These are phyloP conservation scores for Zonitis immaculata DNA, from an alignment of 2,888 invertebrate genomes.

Conservation along the genomic window DNA sequence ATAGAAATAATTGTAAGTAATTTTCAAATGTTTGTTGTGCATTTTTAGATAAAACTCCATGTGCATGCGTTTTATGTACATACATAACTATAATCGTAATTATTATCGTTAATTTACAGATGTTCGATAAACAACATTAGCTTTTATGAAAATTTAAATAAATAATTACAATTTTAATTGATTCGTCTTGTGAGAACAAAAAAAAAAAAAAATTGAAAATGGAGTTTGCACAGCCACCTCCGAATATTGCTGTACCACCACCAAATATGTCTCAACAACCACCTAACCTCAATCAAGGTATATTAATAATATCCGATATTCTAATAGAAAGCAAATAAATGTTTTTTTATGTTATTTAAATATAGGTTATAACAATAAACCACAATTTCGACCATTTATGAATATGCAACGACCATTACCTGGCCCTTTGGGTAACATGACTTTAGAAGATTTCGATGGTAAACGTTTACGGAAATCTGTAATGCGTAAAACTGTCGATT, in stretches of 20 bases:
- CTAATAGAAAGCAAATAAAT: too few relatives aligned
- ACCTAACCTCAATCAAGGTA: slow-evolving; percentile 28
- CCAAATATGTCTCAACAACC: slow-evolving; percentile 34
- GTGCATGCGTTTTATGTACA: neutral
- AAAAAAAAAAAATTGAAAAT: slow-evolving; percentile 21
- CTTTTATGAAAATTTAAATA: too few relatives aligned
- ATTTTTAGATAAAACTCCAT: neutral
- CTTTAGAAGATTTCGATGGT: slow-evolving; percentile 90
- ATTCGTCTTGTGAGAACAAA: neutral
- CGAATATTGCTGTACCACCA: slow-evolving; percentile 49
- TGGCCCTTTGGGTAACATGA: slow-evolving; percentile 58
- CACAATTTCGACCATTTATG: slow-evolving; percentile 46
- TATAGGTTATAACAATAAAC: slow-evolving; percentile 22
- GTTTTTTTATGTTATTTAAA: neutral
- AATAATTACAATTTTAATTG: too few relatives aligned
- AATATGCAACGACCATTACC: slow-evolving; percentile 45
- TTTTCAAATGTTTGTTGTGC: neutral
- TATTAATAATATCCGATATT: neutral
- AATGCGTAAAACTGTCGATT: slow-evolving; percentile 97
- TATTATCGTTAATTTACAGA: too few relatives aligned
- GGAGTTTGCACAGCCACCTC: slow-evolving; percentile 48
- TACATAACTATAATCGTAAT: too few relatives aligned
- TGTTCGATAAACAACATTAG: too few relatives aligned
- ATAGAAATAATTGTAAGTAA: neutral
- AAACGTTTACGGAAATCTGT: slow-evolving; percentile 93